Percentiles rank a stretch among this genome's conserved stretches.
Conservation (phyloP, 2,113 vertebrate species). For the Paradoxurus hermaphroditus region DNA sequence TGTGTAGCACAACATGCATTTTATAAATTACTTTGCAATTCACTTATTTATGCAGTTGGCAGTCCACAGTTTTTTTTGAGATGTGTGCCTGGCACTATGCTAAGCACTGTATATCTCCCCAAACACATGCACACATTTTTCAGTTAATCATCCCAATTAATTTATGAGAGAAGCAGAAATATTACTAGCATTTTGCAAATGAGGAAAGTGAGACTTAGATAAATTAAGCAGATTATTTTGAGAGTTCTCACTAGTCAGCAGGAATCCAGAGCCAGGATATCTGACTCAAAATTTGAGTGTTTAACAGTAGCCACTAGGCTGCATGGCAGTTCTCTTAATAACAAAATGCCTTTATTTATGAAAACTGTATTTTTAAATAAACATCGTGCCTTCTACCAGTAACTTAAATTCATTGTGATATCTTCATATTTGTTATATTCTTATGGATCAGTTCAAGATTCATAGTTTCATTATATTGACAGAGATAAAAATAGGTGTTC, state of each 20-base stretch:
- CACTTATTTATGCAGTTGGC: neutral
- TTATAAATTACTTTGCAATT: neutral
- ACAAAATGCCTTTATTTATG: neutral
- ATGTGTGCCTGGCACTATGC: neutral
- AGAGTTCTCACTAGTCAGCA: neutral
- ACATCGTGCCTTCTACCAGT: neutral
- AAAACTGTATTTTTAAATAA: neutral
- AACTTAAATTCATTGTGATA: neutral
- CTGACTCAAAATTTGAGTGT: neutral
- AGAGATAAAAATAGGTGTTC: neutral
- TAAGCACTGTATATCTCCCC: neutral
- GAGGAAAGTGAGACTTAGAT: neutral
- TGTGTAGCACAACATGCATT: neutral
- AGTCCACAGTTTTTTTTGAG: neutral
- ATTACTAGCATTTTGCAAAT: neutral
- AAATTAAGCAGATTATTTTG: neutral
- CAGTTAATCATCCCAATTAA: neutral
- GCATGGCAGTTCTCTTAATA: neutral
- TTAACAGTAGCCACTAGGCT: neutral
- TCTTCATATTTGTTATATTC: neutral
- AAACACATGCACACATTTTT: neutral
- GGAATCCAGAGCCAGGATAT: neutral
- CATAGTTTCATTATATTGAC: neutral
- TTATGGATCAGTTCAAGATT: neutral
- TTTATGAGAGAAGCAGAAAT: neutral